These are phyloP conservation scores for Pollenia griseotomentosa DNA, from an alignment of 2,888 invertebrate genomes.

Conservation along the genomic window DNA sequence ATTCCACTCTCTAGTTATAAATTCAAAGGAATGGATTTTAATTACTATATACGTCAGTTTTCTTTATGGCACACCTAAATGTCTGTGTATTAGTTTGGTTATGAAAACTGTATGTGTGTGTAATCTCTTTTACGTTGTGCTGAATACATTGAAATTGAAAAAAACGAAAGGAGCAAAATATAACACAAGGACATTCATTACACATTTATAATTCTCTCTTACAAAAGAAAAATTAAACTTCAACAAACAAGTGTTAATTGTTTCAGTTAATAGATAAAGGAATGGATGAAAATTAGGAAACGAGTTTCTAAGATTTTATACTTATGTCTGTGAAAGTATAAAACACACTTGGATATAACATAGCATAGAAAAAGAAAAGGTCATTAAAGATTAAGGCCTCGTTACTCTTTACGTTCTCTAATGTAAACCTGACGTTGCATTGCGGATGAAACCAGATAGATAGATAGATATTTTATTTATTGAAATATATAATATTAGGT, in stretches of 20 bases:
- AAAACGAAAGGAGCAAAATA: background rate
- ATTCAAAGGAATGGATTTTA: constrained; percentile 15
- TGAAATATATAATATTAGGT: too few species aligned
- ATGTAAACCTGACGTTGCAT: too few species aligned
- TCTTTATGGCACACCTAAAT: background rate
- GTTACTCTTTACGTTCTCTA: too few species aligned
- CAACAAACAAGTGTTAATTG: constrained; percentile 54
- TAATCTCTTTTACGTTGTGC: background rate
- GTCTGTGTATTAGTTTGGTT: background rate
- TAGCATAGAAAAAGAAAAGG: too few species aligned
- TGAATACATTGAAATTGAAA: background rate
- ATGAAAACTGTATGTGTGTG: too few species aligned
- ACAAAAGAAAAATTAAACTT: constrained; percentile 18
- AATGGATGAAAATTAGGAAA: background rate
- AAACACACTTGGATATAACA: too few species aligned
- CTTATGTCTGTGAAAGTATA: background rate
- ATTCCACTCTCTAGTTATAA: background rate
- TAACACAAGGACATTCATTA: constrained; percentile 6
- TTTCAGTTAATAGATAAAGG: constrained; percentile 61
- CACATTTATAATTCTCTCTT: background rate
- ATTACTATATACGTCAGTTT: constrained; percentile 14
- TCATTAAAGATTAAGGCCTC: too few species aligned
- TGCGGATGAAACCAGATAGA: too few species aligned
- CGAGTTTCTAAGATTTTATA: constrained; percentile 1
- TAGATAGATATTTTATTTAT: too few species aligned